A percentile compares a stretch with the other conserved stretches of the same genome.
Conservation (phyloP, 2,113 vertebrate genomes). For the Cryptotis parvus region DNA sequence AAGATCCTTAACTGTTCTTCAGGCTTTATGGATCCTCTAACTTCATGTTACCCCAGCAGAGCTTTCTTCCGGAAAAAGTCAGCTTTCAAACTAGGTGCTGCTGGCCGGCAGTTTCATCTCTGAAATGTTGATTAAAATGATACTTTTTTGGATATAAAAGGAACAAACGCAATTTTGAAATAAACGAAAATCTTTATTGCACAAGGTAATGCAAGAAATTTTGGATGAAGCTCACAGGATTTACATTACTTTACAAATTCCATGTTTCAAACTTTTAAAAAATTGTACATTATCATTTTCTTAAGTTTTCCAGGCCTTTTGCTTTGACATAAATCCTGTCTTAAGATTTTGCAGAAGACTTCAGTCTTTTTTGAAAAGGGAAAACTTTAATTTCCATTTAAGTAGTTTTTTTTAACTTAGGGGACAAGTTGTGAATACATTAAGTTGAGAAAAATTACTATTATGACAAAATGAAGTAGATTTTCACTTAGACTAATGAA, state of each 20-base stretch:
- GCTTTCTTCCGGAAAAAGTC: slow-evolving; percentile 54
- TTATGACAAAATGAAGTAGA: slow-evolving; percentile 26
- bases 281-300: neutral
- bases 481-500: neutral
- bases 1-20: slow-evolving; percentile 13
- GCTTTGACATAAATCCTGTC: neutral
- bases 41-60: slow-evolving; percentile 28
- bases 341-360: slow-evolving; percentile 58
- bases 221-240: slow-evolving; percentile 26
- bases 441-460: slow-evolving; percentile 31
- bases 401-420: slow-evolving; percentile 27
- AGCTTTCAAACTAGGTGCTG: neutral
- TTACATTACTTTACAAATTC: slow-evolving; percentile 32
- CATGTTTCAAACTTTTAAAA: neutral
- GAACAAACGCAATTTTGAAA: slow-evolving; percentile 1
- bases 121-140: slow-evolving; percentile 12
- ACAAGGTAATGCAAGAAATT: slow-evolving; percentile 18
- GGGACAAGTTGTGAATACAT: slow-evolving; percentile 43
- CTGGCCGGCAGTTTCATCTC: slow-evolving; percentile 14
- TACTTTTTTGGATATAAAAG: slow-evolving; percentile 34
- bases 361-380: slow-evolving; percentile 34
- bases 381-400: slow-evolving; percentile 17
- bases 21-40: slow-evolving; percentile 1
- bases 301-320: neutral
- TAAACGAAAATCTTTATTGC: neutral